Base-by-base conservation (phyloP, 1,140 invertebrate genomes). In the Listronotus bonariensis region DNA sequence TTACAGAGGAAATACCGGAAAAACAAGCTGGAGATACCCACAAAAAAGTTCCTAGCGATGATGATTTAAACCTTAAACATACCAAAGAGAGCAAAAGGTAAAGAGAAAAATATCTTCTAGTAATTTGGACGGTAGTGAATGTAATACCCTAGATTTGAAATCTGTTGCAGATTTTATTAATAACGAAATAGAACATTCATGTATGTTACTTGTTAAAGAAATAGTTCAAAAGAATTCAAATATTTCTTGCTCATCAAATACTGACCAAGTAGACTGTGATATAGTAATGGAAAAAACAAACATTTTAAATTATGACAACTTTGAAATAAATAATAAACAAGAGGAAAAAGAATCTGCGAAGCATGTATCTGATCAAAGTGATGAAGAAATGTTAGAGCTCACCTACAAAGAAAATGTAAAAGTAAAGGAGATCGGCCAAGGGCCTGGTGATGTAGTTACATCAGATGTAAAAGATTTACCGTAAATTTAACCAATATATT, bases 251-350 rank as follows among this genome's bases (percentile, higher is more conserved):
- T 49, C 46, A 51, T 60, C 46, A 20, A 60, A 51, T 7, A 46
- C 36, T 60, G 45, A 60, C 34, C 26, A 56, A 53, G 15, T 11
- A 49, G 45, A 36, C 58, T 57, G 65, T 61, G 53, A 57, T 67
- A 66, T 46, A 6, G 15, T 17, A 26, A 45, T 40, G 17, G 40
- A 43, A 4, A 36, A 36, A 36, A 36, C 8, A 36, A 36, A 26
- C 5, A 26, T 12, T 36, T 36, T 36, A 36, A 1, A 36, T 12
- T 10, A 36, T 36, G 34, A 36, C 7, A 12, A 36, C 5, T 5
- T 9, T 34, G 32, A 34, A 4, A 36, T 36, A 7, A 12, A 36
- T 2, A 8, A 9, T 36, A 36, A 36, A 36, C 8, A 36, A 36
- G 8, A 36, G 34, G 34, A 36, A 4, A 4, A 1, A 36, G 8